These are phyloP conservation scores for Papilio helenus DNA, from an alignment of 1,140 invertebrate genomes.

Conservation along the genomic window DNA sequence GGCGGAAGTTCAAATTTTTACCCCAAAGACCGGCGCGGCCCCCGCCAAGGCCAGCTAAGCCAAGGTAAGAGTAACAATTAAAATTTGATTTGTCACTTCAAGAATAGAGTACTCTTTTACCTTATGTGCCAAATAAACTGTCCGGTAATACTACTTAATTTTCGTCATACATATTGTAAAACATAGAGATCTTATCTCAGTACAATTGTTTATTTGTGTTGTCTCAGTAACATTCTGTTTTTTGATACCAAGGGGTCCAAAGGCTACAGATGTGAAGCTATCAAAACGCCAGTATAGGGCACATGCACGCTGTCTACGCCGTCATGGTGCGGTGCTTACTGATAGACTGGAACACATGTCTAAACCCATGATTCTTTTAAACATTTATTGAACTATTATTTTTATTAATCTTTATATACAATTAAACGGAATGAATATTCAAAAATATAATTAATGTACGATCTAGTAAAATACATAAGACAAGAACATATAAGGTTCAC, in stretches of 20 bases:
- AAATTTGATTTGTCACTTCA: too few relatives aligned
- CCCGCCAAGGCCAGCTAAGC: slow-evolving; percentile 65
- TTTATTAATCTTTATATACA: too few relatives aligned
- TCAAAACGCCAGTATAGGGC: slow-evolving; percentile 52
- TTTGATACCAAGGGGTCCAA: slow-evolving; percentile 58
- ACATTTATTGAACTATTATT: background rate
- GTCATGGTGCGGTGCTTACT: slow-evolving; percentile 64
- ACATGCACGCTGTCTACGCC: slow-evolving; percentile 65
- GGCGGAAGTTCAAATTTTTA: slow-evolving; percentile 60
- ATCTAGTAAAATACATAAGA: too few relatives aligned
- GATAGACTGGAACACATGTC: slow-evolving; percentile 64
- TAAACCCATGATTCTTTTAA: background rate
- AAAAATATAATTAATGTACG: too few relatives aligned
- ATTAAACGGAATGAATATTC: too few relatives aligned
- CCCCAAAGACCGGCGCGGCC: slow-evolving; percentile 53
- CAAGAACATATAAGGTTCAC: background rate
- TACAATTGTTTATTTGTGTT: too few relatives aligned
- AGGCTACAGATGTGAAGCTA: slow-evolving; percentile 71
- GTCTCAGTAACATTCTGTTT: background rate
- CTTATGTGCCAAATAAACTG: too few relatives aligned
- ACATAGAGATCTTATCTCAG: too few relatives aligned
- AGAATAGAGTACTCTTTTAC: too few relatives aligned
- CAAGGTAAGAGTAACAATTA: slow-evolving; percentile 51
- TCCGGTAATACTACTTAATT: too few relatives aligned
- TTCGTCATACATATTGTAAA: too few relatives aligned